Percentiles rank a stretch among this genome's conserved stretches.
Conservation (phyloP, 2,113 vertebrate species). For the Climacteris rufus region DNA sequence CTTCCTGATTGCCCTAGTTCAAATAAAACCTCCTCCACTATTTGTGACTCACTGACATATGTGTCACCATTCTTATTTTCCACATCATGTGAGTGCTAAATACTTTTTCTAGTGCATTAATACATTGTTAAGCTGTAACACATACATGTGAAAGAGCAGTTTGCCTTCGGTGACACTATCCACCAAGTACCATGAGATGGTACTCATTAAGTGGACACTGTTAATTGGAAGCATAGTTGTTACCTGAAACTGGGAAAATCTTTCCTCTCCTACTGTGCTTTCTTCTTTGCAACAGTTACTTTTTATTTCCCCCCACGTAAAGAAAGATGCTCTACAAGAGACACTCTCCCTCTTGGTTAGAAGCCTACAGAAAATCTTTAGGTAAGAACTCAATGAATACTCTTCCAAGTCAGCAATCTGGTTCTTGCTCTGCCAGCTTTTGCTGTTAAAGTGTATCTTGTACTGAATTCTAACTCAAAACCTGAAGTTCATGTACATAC, state of each 20-base stretch:
- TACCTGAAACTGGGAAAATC: not conserved
- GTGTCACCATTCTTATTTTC: not conserved
- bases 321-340: not conserved
- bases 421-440: not conserved
- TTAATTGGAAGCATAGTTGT: not conserved
- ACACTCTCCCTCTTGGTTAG: not conserved
- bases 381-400: not conserved
- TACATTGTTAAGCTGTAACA: not conserved
- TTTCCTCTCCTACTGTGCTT: not conserved
- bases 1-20: not conserved
- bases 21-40: not conserved
- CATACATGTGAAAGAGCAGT: not conserved
- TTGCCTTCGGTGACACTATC: not conserved
- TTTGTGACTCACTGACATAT: constrained; percentile 1
- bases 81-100: not conserved
- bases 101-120: not conserved
- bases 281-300: not conserved
- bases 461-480: not conserved
- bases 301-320: not conserved
- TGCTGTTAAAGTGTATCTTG: not conserved
- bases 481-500: not conserved
- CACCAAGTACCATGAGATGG: not conserved
- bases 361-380: not conserved
- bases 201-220: not conserved
- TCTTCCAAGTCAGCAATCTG: not conserved